phyloP scores from a whole-genome alignment of 2,888 invertebrate species.

The Apodemia duryi region DNA sequence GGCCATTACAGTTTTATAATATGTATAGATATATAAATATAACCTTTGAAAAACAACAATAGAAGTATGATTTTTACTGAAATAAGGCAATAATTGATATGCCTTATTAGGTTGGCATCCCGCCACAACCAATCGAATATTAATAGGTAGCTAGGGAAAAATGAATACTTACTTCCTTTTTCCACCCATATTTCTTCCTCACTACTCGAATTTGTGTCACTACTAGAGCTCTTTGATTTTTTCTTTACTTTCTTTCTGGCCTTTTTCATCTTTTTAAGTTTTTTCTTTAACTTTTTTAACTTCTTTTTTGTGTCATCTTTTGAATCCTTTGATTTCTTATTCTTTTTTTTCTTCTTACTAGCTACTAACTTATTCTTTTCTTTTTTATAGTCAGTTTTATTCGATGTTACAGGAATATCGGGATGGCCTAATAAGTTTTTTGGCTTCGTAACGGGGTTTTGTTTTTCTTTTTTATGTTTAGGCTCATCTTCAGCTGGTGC shows the following conservation, averaged over 20 bases:
- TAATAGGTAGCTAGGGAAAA: too few relatives aligned
- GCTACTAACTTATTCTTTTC: slow-evolving; percentile 66
- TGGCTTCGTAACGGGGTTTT: slow-evolving; percentile 63
- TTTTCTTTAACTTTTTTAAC: slow-evolving; percentile 76
- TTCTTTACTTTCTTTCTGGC: slow-evolving; percentile 75
- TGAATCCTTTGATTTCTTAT: slow-evolving; percentile 54
- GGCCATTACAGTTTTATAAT: too few relatives aligned
- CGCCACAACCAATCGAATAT: too few relatives aligned
- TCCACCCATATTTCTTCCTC: slow-evolving; percentile 84
- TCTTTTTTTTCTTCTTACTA: slow-evolving; percentile 67
- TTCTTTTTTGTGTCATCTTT: slow-evolving; percentile 78
- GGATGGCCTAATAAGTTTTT: slow-evolving; percentile 77
- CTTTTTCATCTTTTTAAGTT: slow-evolving; percentile 74
- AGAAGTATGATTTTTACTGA: too few relatives aligned
- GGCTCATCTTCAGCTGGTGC: slow-evolving; percentile 49
- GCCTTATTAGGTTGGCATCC: too few relatives aligned
- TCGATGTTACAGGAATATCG: slow-evolving; percentile 76
- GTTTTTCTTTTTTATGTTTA: slow-evolving; percentile 36
- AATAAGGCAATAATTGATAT: too few relatives aligned
- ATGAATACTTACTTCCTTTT: slow-evolving; percentile 70
- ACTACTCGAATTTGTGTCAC: slow-evolving; percentile 52
- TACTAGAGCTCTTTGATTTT: slow-evolving; percentile 58
- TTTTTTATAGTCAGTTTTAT: slow-evolving; percentile 72
- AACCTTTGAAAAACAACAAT: too few relatives aligned
- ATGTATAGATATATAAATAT: too few relatives aligned